These are phyloP conservation scores for Nemotelus pantherinus DNA, from an alignment of 2,888 invertebrate genomes.

Conservation along the genomic window DNA sequence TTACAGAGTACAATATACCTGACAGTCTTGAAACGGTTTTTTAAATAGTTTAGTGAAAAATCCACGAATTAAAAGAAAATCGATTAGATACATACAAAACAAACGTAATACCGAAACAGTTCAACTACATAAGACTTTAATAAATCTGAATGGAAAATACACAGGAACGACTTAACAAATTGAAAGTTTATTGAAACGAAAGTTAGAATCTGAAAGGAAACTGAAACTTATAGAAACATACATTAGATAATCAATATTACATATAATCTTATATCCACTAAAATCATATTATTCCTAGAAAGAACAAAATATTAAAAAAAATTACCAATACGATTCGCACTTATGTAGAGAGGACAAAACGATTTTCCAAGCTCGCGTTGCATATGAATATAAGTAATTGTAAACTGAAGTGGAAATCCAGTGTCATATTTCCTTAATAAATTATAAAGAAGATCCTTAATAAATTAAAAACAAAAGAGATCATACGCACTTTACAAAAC, in stretches of 20 bases:
- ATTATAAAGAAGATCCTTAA: too few species aligned
- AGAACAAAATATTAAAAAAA: too few species aligned
- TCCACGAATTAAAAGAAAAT: constrained; percentile 12
- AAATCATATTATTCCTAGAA: not conserved
- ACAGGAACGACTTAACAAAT: not conserved
- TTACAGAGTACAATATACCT: constrained; percentile 63
- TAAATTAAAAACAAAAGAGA: too few species aligned
- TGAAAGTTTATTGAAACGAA: not conserved
- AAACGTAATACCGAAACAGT: constrained; percentile 8
- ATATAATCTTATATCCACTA: not conserved
- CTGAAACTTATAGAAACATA: not conserved
- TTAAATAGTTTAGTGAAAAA: constrained; percentile 39
- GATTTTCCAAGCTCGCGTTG: too few species aligned
- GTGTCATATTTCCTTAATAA: too few species aligned
- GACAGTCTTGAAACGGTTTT: constrained; percentile 62
- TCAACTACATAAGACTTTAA: constrained; percentile 2
- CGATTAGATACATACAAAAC: not conserved
- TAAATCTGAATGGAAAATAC: constrained; percentile 6
- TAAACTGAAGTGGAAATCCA: too few species aligned
- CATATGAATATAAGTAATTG: too few species aligned
- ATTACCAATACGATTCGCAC: too few species aligned
- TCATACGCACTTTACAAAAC: too few species aligned
- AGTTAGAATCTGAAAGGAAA: not conserved
- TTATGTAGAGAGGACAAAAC: too few species aligned
- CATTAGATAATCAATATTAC: constrained; percentile 8